A percentile compares a stretch with the other conserved stretches of the same genome.
phyloP scores from a whole-genome alignment of 2,797 vertebrate genomes.

The Danio albolineatus region DNA sequence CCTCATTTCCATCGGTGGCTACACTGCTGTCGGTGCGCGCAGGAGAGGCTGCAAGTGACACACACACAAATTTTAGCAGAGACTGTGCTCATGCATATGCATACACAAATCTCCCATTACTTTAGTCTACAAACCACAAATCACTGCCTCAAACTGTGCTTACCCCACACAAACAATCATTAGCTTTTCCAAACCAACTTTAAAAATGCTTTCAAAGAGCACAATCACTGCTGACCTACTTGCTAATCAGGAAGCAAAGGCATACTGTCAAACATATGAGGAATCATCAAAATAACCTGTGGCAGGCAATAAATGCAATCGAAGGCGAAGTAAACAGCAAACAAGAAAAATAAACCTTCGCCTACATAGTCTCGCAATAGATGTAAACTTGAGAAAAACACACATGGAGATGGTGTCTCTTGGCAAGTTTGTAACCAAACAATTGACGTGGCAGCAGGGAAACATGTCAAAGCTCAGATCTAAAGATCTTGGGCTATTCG shows the following conservation, averaged over 20 bases:
- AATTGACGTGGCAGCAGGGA: not conserved
- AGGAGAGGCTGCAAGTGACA: conserved; percentile 62
- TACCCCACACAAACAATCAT: conserved; percentile 15
- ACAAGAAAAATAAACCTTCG: not conserved
- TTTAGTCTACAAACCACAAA: not conserved
- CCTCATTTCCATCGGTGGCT: conserved; percentile 60
- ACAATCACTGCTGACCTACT: conserved; percentile 22
- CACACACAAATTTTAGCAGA: conserved; percentile 35
- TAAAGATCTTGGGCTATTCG: not conserved
- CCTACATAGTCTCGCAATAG: not conserved
- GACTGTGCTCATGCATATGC: not conserved
- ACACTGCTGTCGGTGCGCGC: conserved; percentile 62
- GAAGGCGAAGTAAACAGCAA: not conserved
- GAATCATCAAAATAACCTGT: not conserved
- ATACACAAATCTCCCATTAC: not conserved
- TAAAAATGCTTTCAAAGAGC: not conserved
- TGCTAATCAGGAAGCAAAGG: not conserved
- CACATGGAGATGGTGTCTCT: not conserved
- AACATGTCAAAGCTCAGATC: conserved; percentile 7
- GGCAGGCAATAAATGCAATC: conserved; percentile 5
- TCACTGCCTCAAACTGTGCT: not conserved
- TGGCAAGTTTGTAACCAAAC: not conserved
- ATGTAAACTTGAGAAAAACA: not conserved
- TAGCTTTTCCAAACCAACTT: conserved; percentile 3
- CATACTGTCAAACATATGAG: not conserved